Base-by-base conservation (phyloP, 1,140 invertebrate species). In the Delia radicum region DNA sequence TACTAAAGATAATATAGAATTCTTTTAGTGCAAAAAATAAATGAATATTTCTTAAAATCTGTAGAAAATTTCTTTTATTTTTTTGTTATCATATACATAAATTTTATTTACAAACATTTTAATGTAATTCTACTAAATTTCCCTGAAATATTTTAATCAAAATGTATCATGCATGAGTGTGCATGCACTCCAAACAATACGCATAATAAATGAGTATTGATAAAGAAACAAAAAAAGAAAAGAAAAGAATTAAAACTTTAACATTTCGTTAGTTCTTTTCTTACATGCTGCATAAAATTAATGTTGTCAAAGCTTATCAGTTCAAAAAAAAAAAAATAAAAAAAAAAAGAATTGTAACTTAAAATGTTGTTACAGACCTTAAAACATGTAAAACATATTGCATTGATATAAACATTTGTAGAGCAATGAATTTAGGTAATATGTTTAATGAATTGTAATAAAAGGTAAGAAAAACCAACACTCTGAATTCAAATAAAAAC, bases 191-290 rank as follows among this genome's bases (percentile, higher is more conserved):
- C 48, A 21, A 69, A 33, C 31, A 21, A 69, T 33, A 69, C 65
- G 65, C 65, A 69, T 69, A 69, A 69, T 69, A 69, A 69, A 69
- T 69, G 65, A 69, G 65, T 69, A 69, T 69, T 69, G 65, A 69
- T 69, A 69, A 69, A 69, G 65, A 21, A 21, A 55, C n/a, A 24
- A 21, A 21, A 18, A 55, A 55, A 55, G n/a, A 7, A 18, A 55
- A 24, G n/a, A 2, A 55, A 55, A 55, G 48, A 4, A 55, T 55
- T 21, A 4, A 24, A 55, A 21, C 24, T 55, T 42, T 0, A 55
- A 55, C 3, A 4, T 7, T 55, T 21, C 48, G 48, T 55, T 5
- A 24, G 48, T 55, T 55, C 48, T n/a, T 21, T 55, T 21, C 3
- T 37, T 37, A 55, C 18, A 18, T 21, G 18, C 0, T 21, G 29